These are phyloP conservation scores for Oreohelix idahoensis DNA, from an alignment of 1,140 invertebrate species.

Conservation along the genomic window DNA sequence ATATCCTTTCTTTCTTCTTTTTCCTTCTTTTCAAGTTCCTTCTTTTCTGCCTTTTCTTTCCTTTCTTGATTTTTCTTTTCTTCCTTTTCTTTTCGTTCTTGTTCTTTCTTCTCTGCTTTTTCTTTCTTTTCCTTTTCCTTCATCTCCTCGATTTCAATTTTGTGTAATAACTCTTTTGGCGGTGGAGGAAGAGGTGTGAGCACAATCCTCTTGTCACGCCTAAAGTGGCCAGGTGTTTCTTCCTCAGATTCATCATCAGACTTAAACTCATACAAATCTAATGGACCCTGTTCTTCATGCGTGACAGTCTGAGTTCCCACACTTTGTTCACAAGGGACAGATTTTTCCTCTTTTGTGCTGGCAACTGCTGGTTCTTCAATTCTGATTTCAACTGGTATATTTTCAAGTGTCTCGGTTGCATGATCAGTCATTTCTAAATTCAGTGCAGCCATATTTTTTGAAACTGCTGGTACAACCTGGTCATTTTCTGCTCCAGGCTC, in stretches of 20 bases:
- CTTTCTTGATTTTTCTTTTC: conserved; percentile 46
- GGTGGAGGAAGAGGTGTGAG: conserved; percentile 39
- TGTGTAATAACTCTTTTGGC: conserved; percentile 43
- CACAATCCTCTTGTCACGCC: conserved; percentile 41
- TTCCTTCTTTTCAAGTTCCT: conserved; percentile 36
- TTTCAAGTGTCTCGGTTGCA: too few relatives aligned
- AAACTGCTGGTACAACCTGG: not conserved
- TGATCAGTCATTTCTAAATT: not conserved
- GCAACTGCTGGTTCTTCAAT: not conserved
- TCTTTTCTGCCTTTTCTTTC: conserved; percentile 45
- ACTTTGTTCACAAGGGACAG: not conserved
- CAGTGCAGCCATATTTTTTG: not conserved
- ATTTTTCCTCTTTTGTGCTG: not conserved
- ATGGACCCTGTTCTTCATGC: conserved; percentile 20
- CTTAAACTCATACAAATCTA: conserved; percentile 62
- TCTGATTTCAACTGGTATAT: not conserved
- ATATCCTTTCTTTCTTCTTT: conserved; percentile 36
- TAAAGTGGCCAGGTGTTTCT: conserved; percentile 41
- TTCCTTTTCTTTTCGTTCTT: conserved; percentile 38
- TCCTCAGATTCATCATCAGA: conserved; percentile 63
- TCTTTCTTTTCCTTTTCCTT: conserved; percentile 22
- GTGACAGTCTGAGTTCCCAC: conserved; percentile 13
- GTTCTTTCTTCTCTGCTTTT: conserved; percentile 30
- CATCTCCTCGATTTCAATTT: conserved; percentile 37
- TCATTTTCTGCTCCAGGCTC: not conserved